phyloP scores from a whole-genome alignment of 2,113 vertebrate genomes.

The Genyomyrus donnyi region DNA sequence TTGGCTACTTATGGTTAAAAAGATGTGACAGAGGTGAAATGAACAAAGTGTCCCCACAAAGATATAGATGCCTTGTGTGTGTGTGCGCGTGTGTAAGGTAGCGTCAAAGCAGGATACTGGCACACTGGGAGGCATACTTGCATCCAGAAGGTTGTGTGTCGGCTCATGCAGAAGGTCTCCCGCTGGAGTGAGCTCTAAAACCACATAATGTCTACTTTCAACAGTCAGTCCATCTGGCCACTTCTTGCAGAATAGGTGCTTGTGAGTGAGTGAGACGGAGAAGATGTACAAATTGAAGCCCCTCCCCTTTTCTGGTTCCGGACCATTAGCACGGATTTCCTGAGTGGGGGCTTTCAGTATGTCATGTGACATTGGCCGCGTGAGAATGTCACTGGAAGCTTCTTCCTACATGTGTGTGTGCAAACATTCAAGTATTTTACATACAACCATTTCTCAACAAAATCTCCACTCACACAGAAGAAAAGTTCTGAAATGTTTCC shows the following conservation, averaged over 20 bases:
- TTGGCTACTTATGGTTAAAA: not conserved
- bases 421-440: not conserved
- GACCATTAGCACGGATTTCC: not conserved
- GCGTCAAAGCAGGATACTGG: not conserved
- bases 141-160: not conserved
- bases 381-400: not conserved
- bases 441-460: not conserved
- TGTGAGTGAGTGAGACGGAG: conserved; percentile 10
- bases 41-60: not conserved
- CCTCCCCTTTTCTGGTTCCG: not conserved
- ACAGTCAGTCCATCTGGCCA: not conserved
- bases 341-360: not conserved
- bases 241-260: not conserved
- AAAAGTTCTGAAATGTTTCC: not conserved
- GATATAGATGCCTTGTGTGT: not conserved
- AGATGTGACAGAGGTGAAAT: not conserved
- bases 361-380: not conserved
- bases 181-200: conserved; percentile 32
- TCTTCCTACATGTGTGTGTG: not conserved
- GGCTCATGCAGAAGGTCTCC: conserved; percentile 14
- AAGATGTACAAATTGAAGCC: conserved; percentile 7
- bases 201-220: not conserved
- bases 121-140: not conserved
- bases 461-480: not conserved
- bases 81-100: not conserved